Evolutionary conservation across 2,888 invertebrate genomes (phyloP), one percentile per base, ranked within the genome.

Genomic region (Anticlea derivata): DNA sequence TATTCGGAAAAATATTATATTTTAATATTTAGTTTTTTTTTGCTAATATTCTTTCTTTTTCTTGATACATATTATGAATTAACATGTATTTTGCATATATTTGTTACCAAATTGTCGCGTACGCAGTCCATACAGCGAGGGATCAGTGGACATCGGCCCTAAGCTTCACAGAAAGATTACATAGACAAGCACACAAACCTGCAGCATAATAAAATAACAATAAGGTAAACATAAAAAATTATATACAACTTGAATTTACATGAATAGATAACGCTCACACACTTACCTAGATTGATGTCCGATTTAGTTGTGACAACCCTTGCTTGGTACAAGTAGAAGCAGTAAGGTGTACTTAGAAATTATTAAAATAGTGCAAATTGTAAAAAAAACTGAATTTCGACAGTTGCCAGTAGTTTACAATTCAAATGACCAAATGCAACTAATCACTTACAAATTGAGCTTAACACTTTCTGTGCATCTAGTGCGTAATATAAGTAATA

Each of bases 161-260:
- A 35, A 50, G 11, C 8, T 6, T 35, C 46, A 38, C 31, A 26
- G 12, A 33, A 31, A 23, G 6, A 37, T 31, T 13, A 29, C 7
- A 35, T 35, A 13, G 52, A 55, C 38, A 43, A 49, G 46, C 54
- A 50, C 54, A 55, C 48, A 48, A 51, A 59, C 53, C 50, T 60
- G 70, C 62, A 60, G 50, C 60, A 61, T 59, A 53, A 58, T 60
- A 70, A 68, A 70, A 68, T 64, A 61, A 70, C 65, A 68, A 73
- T 63, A 66, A 65, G 60, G 57, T 67, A 69, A 68, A 57, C 22
- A 65, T 48, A 57, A 65, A 64, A 70, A 70, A 69, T 66, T 76
- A 78, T 77, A 66, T 74, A 78, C 73, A 78, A 72, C 74, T 70
- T 67, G 67, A 64, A 63, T 68, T 73, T 68, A 68, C 51, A 58